A percentile compares a stretch with the other conserved stretches of the same genome.
Evolutionary conservation across 2,888 invertebrate genomes (phyloP).

Genomic region (Ornithoptera priamus): DNA sequence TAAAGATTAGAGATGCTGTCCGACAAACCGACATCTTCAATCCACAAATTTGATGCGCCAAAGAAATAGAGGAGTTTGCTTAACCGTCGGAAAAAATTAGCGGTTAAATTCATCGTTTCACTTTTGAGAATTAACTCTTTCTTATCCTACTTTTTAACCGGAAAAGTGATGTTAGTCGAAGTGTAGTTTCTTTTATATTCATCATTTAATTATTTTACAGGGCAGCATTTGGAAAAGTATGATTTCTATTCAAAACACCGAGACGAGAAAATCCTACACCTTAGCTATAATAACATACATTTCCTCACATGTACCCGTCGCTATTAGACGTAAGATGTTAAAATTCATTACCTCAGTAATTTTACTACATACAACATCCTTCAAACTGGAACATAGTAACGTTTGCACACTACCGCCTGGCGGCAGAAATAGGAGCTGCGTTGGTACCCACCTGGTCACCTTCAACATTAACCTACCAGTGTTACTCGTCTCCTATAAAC

Average conservation of each 20-base stretch:
- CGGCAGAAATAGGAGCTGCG: no score
- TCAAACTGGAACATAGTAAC: no score
- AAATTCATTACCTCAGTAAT: no score
- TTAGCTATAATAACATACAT: no score
- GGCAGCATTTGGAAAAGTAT: neutral
- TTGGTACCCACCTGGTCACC: no score
- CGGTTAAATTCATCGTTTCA: conserved; percentile 22
- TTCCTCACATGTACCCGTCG: no score
- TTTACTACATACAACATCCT: no score
- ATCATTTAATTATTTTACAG: conserved; percentile 12
- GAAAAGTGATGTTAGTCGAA: neutral
- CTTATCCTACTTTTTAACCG: neutral
- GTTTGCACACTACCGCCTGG: no score
- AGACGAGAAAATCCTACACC: no score
- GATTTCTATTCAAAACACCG: neutral
- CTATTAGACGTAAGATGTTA: no score
- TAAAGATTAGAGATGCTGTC: conserved; percentile 35
- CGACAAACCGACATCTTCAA: conserved; percentile 37
- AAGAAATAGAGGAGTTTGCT: conserved; percentile 30
- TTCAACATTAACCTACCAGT: no score
- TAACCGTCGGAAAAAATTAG: conserved; percentile 28
- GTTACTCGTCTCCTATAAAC: no score
- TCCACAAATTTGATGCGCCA: conserved; percentile 47
- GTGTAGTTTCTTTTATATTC: conserved; percentile 1
- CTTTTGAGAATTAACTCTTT: neutral